Evolutionary conservation across 2,888 invertebrate species (phyloP), one percentile per base, ranked within the genome.

Genomic region (Chouioia cunea): DNA sequence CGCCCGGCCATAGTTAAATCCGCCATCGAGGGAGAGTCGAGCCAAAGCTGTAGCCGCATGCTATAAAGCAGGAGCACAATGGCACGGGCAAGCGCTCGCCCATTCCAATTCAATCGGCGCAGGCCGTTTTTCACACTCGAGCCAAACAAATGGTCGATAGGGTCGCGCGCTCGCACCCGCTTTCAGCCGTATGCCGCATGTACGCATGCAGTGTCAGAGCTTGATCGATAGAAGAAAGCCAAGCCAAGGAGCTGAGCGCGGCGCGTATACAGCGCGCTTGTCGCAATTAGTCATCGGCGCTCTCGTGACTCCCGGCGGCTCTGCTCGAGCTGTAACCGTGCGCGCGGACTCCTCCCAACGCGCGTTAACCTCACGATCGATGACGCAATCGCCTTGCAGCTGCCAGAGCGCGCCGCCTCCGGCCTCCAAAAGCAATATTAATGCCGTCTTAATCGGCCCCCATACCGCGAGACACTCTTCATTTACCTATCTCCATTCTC

Each of bases 261-360:
- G 47, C 52, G 54, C 64, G 54, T 66, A 53, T 48, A 69, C 73
- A 64, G 74, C 52, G 63, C 71, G 76, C 75, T 76, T 73, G 76
- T 76, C 73, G 77, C 77, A 79, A 79, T 80, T 78, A 78, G 77
- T 77, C 77, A 76, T 73, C 73, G 70, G 53, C 69, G 73, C 66
- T 73, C 65, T 73, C 71, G 73, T 73, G 69, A 76, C 73, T 68
- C 64, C 52, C 71, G 73, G 69, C 75, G 70, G 68, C 71, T 54
- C 36, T 53, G 50, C 54, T 70, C 53, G 2, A 23, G 10, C 47
- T 16, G 44, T 47, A 14, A 22, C 14, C 27, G 48, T 57, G 66
- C 73, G 36, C 4, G 10, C 10, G 12, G 36, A 10, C 36, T 36
- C 36, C 36, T 36, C 36, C 36, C 36, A 36, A 71, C 65, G 54